These are phyloP conservation scores for Trachelus stipa DNA, from an alignment of 2,888 invertebrate species.

Conservation along the genomic window DNA sequence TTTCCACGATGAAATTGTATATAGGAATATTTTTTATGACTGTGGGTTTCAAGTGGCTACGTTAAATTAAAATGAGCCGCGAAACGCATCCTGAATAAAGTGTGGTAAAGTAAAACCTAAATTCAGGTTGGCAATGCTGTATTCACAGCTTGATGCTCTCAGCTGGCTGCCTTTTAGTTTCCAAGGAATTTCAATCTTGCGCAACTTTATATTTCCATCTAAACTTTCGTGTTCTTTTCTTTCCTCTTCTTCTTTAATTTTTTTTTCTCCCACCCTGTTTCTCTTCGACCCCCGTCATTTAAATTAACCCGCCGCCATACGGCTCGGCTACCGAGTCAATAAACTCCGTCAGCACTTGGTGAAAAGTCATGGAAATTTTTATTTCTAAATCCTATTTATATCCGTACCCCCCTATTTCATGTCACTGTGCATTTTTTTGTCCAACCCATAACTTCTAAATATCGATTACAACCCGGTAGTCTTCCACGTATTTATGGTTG, in stretches of 20 bases:
- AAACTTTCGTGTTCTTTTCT: neutral
- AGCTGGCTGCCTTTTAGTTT: neutral
- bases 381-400: neutral
- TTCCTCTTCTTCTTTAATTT: neutral
- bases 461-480: neutral
- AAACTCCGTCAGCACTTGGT: neutral
- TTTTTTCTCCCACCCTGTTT: neutral
- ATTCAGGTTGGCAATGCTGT: neutral
- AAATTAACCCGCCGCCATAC: neutral
- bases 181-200: neutral
- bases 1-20: too few species aligned
- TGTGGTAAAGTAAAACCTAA: neutral
- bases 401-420: neutral
- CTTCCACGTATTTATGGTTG: neutral
- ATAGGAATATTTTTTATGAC: too few species aligned
- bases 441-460: neutral
- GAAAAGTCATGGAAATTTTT: neutral
- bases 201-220: neutral
- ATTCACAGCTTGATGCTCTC: neutral
- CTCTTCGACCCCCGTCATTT: neutral
- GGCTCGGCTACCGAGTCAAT: neutral
- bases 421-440: neutral
- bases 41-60: neutral
- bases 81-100: neutral
- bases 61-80: neutral